Conservation (phyloP, 2,797 vertebrate genomes). For the Leptodactylus fallax region DNA sequence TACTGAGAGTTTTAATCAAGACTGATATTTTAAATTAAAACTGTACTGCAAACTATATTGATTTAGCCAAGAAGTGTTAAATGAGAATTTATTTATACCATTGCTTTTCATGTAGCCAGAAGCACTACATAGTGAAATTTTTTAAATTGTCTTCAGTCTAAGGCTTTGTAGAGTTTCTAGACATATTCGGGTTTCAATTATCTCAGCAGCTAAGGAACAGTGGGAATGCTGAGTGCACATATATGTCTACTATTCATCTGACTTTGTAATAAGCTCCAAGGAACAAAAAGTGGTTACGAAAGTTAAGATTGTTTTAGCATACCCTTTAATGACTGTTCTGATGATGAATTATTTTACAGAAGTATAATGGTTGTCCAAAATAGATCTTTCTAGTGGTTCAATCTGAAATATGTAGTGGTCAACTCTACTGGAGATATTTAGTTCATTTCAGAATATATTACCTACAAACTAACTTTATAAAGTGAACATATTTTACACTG, state of each 20-base stretch:
- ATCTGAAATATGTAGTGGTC: constrained; percentile 33
- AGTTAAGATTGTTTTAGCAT: constrained; percentile 56
- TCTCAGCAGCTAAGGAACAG: constrained; percentile 58
- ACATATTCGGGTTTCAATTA: constrained; percentile 56
- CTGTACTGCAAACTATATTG: constrained; percentile 38
- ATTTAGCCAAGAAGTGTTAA: constrained; percentile 54
- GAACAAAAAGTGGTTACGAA: constrained; percentile 54
- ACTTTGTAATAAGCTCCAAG: constrained; percentile 54
- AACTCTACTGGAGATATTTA: constrained; percentile 9
- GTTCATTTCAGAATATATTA: neutral
- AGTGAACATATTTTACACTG: neutral
- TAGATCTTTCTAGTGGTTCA: constrained; percentile 33
- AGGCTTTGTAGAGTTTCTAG: constrained; percentile 37
- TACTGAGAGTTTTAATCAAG: constrained; percentile 38
- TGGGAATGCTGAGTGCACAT: constrained; percentile 63
- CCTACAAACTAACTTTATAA: neutral
- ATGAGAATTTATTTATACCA: constrained; percentile 55
- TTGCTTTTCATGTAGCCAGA: constrained; percentile 52
- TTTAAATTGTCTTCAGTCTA: constrained; percentile 56
- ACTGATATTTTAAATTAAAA: constrained; percentile 52
- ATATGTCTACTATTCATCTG: constrained; percentile 59
- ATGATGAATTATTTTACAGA: constrained; percentile 47
- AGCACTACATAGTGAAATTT: constrained; percentile 52
- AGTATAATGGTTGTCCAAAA: constrained; percentile 31
- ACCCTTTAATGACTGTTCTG: constrained; percentile 33